Base-by-base conservation (phyloP, 2,113 vertebrate species). In the Lethenteron reissneri region DNA sequence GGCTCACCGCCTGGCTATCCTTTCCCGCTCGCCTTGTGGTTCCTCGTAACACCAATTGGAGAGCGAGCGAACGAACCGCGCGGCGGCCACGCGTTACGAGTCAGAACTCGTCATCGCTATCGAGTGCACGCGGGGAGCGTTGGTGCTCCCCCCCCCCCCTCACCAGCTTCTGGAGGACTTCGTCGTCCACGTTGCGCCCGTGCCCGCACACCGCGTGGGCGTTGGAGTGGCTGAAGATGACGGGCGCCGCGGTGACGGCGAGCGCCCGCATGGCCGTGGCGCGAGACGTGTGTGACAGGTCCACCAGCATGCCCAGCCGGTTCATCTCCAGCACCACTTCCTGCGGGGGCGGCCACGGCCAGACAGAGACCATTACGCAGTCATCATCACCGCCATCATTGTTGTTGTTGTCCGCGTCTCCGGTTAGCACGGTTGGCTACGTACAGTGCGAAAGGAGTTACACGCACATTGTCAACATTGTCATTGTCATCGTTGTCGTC, bases 211-310 rank as follows among this genome's bases (percentile, higher is more conserved):
- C 19, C 21, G 25, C 21, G 70, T 69, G 70, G 57, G 72, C 72
- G 15, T 60, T 69, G n/a, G 72, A 72, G 59, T 72, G 72, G 56
- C 72, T 72, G 72, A 72, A 72, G 58, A 72, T 72, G 60, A 72
- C 60, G 25, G 72, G 72, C 21, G 72, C 72, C 10, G 10, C 41
- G 25, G 72, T 69, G 57, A n/a, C 60, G 14, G 64, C 59, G 14
- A 72, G 56, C 56, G 59, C 60, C 11, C 56, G 60, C 14, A 72
- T 41, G 56, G 58, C 12, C 58, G 72, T 72, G 41, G 58, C 72
- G 57, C 41, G 8, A 12, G 72, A 72, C 15, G 70, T 68, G 11
- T 72, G 72, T 8, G 72, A 72, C 4, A 72, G 56, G 25, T 72
- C 72, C 11, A 72, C 56, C 60, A 72, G n/a, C 72, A 72, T 72